Base-by-base conservation (phyloP, 2,888 invertebrate genomes). In the Mellilla xanthometata region DNA sequence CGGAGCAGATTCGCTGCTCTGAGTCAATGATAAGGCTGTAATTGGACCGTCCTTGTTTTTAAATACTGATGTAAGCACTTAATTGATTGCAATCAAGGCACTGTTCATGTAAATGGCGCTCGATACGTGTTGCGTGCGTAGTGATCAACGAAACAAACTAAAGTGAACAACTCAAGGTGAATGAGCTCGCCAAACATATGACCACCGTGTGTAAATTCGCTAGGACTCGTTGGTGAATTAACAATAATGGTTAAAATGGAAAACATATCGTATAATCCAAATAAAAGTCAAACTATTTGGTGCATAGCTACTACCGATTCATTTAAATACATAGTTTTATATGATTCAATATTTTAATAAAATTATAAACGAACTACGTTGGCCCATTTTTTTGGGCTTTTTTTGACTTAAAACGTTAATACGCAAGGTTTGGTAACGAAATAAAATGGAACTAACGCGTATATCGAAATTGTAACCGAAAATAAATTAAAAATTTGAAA, bases 121-220 rank as follows among this genome's bases (percentile, higher is more conserved):
- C 49, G 52, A 54, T 53, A 48, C 49, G 52, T 50, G 43, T 48
- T 44, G 42, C 52, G 50, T 35, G 39, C 43, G 42, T 33, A 29
- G 58, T 55, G 55, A 52, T 66, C 62, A 80, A 82, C 74, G 60
- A 74, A 81, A 80, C 65, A 62, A 87, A 84, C 78, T 77, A 82
- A 82, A 77, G 81, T 84, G 84, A 85, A 80, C 67, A 86, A 61
- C 74, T 70, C 65, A 82, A 84, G 60, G 79, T 85, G 83, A 75
- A 85, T 81, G 82, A 83, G 76, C 68, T 79, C 72, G 63, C 75
- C 79, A 87, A 88, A 88, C 87, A 89, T 89, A 88, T 88, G 89
- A 89, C 89, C 85, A 89, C 89, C 89, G 87, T 87, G 86, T 86
- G 79, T 89, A 75, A 75, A 85, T 88, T 89, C 88, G 89, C 89